Evolutionary conservation across 2,888 invertebrate genomes (phyloP).

Genomic region (Crocallis elinguaria): DNA sequence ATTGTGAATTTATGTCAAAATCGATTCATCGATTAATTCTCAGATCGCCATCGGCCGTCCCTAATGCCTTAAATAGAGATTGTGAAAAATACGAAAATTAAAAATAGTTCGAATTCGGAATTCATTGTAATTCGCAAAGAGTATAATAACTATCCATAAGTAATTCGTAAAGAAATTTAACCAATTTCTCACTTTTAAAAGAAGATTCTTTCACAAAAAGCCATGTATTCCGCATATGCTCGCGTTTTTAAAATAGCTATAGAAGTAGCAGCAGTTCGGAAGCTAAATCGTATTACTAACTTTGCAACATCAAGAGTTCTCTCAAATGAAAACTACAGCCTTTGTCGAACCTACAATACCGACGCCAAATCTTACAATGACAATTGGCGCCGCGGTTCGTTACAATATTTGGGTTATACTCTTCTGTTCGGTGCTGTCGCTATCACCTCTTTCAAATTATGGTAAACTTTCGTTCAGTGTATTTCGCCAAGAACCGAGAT

Average conservation of each 20-base stretch:
- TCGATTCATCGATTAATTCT: no score
- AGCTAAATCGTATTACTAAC: slow-evolving; percentile 40
- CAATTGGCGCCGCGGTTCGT: slow-evolving; percentile 41
- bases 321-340: slow-evolving; percentile 37
- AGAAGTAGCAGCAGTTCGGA: slow-evolving; percentile 49
- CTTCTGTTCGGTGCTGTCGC: slow-evolving; percentile 62
- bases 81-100: no score
- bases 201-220: no score
- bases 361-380: slow-evolving; percentile 39
- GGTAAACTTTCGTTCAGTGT: slow-evolving; percentile 49
- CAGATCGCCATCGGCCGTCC: no score
- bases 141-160: no score
- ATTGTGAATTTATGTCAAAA: no score
- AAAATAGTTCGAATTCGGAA: no score
- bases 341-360: slow-evolving; percentile 45
- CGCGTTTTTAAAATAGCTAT: slow-evolving; percentile 55
- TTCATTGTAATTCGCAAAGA: no score
- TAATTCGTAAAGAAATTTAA: no score
- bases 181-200: no score
- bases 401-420: slow-evolving; percentile 63
- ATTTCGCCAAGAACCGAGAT: no score
- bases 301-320: slow-evolving; percentile 43
- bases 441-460: slow-evolving; percentile 66
- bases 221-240: slow-evolving; percentile 58
- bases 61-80: no score